Conservation (phyloP, 2,113 vertebrate genomes). For the Riparia riparia region DNA sequence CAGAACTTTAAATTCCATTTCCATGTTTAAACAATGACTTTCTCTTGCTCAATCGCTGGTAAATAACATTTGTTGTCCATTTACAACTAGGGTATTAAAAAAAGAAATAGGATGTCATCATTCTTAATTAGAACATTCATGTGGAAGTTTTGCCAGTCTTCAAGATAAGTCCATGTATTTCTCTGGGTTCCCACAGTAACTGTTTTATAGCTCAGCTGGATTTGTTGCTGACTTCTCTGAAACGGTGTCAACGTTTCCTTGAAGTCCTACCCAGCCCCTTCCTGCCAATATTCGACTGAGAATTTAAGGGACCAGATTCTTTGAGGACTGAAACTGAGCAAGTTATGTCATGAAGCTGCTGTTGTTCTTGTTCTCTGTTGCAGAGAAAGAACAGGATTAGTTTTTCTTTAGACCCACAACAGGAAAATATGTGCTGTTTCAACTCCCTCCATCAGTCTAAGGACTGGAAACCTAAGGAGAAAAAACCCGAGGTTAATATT, state of each 20-base stretch:
- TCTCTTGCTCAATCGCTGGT: background rate
- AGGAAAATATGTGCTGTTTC: background rate
- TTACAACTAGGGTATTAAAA: background rate
- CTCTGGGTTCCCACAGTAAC: background rate
- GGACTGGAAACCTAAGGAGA: background rate
- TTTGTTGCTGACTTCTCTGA: background rate
- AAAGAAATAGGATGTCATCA: background rate
- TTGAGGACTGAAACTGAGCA: constrained; percentile 13
- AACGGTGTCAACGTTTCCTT: background rate
- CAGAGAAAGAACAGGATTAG: background rate
- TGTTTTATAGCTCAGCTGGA: background rate
- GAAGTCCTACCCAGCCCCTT: background rate
- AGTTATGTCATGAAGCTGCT: background rate
- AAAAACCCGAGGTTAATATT: background rate
- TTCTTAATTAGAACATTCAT: constrained; percentile 4
- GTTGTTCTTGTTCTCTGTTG: constrained; percentile 4
- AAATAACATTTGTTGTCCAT: constrained; percentile 50
- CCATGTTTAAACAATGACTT: constrained; percentile 16
- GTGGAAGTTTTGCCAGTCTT: background rate
- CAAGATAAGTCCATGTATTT: background rate
- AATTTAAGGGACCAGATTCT: constrained; percentile 25
- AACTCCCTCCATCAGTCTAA: background rate
- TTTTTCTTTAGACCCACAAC: background rate
- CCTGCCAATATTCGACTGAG: background rate
- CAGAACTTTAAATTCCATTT: constrained; percentile 31